Evolutionary conservation across 2,113 vertebrate species (phyloP), one percentile per base, ranked within the genome.

Genomic region (Erythrocercus mccallii): DNA sequence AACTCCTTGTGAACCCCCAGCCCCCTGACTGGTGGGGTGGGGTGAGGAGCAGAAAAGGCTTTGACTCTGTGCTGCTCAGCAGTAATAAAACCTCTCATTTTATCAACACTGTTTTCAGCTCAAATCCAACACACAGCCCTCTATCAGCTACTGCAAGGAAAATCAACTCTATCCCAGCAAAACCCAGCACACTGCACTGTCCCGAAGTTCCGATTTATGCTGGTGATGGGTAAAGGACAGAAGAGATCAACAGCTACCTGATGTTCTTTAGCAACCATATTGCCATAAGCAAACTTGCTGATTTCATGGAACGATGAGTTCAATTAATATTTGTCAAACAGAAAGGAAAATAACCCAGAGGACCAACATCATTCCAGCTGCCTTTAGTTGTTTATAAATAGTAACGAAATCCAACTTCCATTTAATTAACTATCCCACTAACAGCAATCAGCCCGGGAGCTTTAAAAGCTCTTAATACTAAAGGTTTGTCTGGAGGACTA

Each of bases 341-440:
- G 54, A 40, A 86, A 48, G 7, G 7, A 18, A 80, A 61, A 54
- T 35, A 65, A 2, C 11, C 11, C 30, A n/a, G 77, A 60, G 66
- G 35, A 74, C 15, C 20, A 76, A 24, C 53, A 45, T 3, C 10
- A 58, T 86, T 90, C 45, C 76, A 78, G 31, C 57, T 76, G 9
- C 65, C 38, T n/a, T 76, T 44, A 25, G 35, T n/a, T 92, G 69
- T 84, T 93, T 69, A 53, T 61, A 76, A 21, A 74, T 84, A 84
- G 40, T 42, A 74, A 87, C 81, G 84, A 95, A 77, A 83, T 33
- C 33, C 69, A 92, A 48, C 60, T 71, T 92, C 37, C 16, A 58
- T 78, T 94, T 92, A 89, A 95, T 94, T 94, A 94, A 91, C 66
- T 60, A 21, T 68, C 17, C 65, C 23, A 45, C 65, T 69, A 78